phyloP scores from a whole-genome alignment of 2,797 vertebrate genomes.

The Spea hammondii region DNA sequence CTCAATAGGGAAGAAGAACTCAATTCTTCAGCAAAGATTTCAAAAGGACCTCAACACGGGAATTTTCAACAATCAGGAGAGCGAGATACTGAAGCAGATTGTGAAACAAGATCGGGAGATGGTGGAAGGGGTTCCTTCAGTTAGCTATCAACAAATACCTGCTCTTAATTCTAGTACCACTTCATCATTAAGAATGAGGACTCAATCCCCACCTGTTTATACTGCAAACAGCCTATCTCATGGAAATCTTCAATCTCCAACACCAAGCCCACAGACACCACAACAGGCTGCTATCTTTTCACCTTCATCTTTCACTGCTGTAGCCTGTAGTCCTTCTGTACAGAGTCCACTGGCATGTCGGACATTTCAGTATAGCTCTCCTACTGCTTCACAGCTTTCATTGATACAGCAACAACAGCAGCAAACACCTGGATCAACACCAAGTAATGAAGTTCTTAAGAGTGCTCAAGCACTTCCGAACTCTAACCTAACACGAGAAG shows the following conservation, averaged over 20 bases:
- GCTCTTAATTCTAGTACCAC: constrained; percentile 79
- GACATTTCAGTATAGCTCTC: constrained; percentile 93
- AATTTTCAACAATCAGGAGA: constrained; percentile 98
- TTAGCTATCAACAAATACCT: constrained; percentile 79
- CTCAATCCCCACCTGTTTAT: constrained; percentile 79
- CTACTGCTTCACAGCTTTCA: constrained; percentile 89
- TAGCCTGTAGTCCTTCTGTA: constrained; percentile 84
- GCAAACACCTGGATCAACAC: constrained; percentile 72
- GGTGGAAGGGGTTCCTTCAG: constrained; percentile 89
- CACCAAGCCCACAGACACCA: constrained; percentile 75
- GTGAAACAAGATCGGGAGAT: constrained; percentile 97
- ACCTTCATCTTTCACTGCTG: constrained; percentile 86
- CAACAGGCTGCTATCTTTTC: constrained; percentile 84
- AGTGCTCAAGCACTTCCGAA: constrained; percentile 90
- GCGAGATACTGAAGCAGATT: constrained; percentile 98
- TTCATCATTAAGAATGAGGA: constrained; percentile 78
- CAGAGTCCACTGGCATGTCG: constrained; percentile 88
- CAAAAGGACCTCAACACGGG: constrained; percentile 98
- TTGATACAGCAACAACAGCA: constrained; percentile 78
- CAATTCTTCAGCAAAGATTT: constrained; percentile 95
- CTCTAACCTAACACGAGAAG: constrained; percentile 85
- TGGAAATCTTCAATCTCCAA: constrained; percentile 80
- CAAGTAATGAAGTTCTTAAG: constrained; percentile 85
- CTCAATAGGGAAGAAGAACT: constrained; percentile 94
- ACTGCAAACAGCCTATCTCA: constrained; percentile 77